These are phyloP conservation scores for Antechinus stuartii DNA, from an alignment of 2,113 vertebrate genomes.

Conservation along the genomic window DNA sequence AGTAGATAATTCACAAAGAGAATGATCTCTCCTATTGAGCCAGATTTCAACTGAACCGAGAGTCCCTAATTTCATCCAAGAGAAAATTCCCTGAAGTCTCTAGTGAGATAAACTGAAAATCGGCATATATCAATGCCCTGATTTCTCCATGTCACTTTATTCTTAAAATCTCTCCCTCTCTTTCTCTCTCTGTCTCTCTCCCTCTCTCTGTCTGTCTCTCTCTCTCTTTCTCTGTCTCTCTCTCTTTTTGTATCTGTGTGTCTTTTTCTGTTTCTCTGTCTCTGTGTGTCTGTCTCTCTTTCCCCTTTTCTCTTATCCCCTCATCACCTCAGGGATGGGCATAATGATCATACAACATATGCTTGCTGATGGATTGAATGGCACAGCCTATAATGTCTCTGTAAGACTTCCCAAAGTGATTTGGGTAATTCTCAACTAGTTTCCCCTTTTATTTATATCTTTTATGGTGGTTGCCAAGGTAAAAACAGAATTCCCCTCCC, in stretches of 20 bases:
- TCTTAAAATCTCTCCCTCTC: not conserved
- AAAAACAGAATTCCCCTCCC: not conserved
- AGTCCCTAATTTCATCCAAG: not conserved
- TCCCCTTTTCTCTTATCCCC: not conserved
- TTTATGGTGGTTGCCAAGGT: not conserved
- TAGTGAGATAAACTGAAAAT: not conserved
- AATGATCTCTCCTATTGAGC: not conserved
- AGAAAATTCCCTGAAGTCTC: not conserved
- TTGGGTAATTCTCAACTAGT: not conserved
- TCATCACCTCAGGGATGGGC: not conserved
- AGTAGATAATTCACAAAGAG: not conserved
- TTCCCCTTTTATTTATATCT: not conserved
- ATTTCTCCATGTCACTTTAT: not conserved
- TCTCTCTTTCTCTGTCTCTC: not conserved
- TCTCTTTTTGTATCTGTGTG: not conserved
- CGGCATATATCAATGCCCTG: not conserved
- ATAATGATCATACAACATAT: not conserved
- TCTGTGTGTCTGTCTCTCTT: too few species aligned
- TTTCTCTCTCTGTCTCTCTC: not conserved
- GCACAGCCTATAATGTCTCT: not conserved
- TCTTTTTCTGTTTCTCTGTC: not conserved
- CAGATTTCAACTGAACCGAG: not conserved
- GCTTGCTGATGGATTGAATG: not conserved
- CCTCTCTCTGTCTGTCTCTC: not conserved
- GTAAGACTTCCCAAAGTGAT: not conserved